Evolutionary conservation across 2,888 invertebrate species (phyloP).

Genomic region (Philonicus albiceps): DNA sequence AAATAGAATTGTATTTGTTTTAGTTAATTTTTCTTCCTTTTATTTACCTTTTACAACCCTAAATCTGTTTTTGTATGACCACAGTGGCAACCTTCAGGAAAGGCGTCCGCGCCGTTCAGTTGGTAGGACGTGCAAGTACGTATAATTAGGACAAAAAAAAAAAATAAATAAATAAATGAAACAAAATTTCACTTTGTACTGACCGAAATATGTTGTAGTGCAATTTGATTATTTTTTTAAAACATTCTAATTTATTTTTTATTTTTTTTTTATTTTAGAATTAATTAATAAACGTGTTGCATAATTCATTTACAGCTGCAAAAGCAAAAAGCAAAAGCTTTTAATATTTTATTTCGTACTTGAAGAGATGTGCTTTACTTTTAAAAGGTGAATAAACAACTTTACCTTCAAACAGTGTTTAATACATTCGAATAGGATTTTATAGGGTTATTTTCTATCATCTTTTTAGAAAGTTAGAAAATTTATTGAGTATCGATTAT

Average conservation of each 20-base stretch:
- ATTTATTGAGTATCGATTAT: no score
- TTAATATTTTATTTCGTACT: conserved; percentile 34
- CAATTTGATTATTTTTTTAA: conserved; percentile 29
- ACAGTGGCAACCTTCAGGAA: conserved; percentile 99
- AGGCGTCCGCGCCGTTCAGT: conserved; percentile 98
- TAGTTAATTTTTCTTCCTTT: conserved; percentile 51
- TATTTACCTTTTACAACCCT: conserved; percentile 63
- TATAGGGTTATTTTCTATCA: neutral
- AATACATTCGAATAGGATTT: neutral
- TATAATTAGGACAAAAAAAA: conserved; percentile 63
- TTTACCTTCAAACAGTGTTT: neutral
- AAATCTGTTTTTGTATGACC: conserved; percentile 64
- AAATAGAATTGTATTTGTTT: conserved; percentile 46
- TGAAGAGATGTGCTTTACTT: neutral
- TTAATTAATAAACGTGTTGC: conserved; percentile 9
- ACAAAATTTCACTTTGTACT: neutral
- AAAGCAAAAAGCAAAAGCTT: neutral
- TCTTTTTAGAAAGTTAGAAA: no score
- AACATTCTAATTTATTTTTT: neutral
- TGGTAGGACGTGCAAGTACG: conserved; percentile 99
- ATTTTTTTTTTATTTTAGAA: neutral
- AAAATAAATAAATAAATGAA: conserved; percentile 23
- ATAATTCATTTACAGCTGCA: neutral
- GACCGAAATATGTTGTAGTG: conserved; percentile 26
- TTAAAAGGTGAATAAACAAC: neutral